These are phyloP conservation scores for Strigamia crassipes DNA, from an alignment of 2,888 invertebrate genomes.

Conservation along the genomic window DNA sequence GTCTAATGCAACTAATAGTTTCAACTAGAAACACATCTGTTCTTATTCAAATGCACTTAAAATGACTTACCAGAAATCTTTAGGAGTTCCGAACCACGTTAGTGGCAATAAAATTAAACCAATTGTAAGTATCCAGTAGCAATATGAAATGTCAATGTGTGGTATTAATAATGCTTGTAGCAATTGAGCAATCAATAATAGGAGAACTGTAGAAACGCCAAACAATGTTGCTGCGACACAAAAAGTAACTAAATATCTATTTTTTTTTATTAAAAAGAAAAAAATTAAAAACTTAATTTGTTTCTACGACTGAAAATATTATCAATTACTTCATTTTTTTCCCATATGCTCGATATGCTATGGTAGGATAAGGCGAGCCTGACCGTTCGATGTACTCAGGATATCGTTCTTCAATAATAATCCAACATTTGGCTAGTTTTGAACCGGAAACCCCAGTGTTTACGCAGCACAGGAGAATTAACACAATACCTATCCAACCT, in stretches of 20 bases:
- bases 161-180: conserved; percentile 65
- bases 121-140: conserved; percentile 69
- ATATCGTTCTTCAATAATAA: conserved; percentile 69
- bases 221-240: conserved; percentile 57
- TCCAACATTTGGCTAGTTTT: conserved; percentile 71
- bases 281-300: too few relatives aligned
- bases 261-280: conserved; percentile 34
- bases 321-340: conserved; percentile 55
- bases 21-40: too few relatives aligned
- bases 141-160: conserved; percentile 64
- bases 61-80: conserved; percentile 70
- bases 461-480: conserved; percentile 66
- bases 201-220: conserved; percentile 70
- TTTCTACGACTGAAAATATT: too few relatives aligned
- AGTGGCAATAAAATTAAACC: conserved; percentile 67
- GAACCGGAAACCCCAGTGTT: conserved; percentile 71
- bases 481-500: conserved; percentile 71
- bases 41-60: too few relatives aligned
- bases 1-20: too few relatives aligned
- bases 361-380: conserved; percentile 72
- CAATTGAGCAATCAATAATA: conserved; percentile 70
- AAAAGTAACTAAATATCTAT: conserved; percentile 52
- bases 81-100: conserved; percentile 71
- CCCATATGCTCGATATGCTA: conserved; percentile 69
- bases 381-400: conserved; percentile 63